Evolutionary conservation across 1,140 invertebrate species (phyloP), one percentile per base, ranked within the genome.

Genomic region (Pygmarrhopalites habei): DNA sequence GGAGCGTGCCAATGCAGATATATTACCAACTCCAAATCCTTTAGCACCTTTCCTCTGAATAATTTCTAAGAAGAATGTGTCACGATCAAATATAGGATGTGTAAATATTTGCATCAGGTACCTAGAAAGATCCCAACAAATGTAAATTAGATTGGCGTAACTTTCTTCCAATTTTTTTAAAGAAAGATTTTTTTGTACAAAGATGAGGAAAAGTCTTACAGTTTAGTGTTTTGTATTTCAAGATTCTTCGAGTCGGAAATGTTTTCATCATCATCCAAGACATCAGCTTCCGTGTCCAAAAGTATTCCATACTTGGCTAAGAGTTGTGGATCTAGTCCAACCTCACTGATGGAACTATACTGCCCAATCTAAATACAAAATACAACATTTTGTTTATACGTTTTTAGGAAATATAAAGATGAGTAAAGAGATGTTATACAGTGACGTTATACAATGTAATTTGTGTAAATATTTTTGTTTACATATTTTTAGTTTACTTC

Each of bases 71-170:
- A 82, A 82, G 67, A 82, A 81, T 3, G 80, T 81, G 58, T 80
- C 76, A 35, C 69, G 46, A 2, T 73, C 65, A 68, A 81, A 81
- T 5, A 82, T 56, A 7, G 80, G 80, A 47, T 76, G 72, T 0
- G 80, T 80, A 67, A 82, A 82, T 26, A 81, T 78, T 71, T 82
- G 81, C 73, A 82, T 73, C 17, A 82, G 67, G 64, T 80, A 81
- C 64, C 79, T 81, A 64, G 14, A n/a, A 47, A 19, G 23, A 47
- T 46, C 14, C 3, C 10, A 39, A 17, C 7, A 39, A 39, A 39
- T 10, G 35, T 17, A n/a, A n/a, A n/a, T n/a, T n/a, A n/a, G n/a
- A n/a, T n/a, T n/a, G n/a, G n/a, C n/a, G n/a, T n/a, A n/a, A n/a
- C n/a, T n/a, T n/a, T n/a, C n/a, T n/a, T n/a, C n/a, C n/a, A n/a